These are phyloP conservation scores for Rhinoptilus africanus DNA, from an alignment of 2,113 vertebrate species.

Conservation along the genomic window DNA sequence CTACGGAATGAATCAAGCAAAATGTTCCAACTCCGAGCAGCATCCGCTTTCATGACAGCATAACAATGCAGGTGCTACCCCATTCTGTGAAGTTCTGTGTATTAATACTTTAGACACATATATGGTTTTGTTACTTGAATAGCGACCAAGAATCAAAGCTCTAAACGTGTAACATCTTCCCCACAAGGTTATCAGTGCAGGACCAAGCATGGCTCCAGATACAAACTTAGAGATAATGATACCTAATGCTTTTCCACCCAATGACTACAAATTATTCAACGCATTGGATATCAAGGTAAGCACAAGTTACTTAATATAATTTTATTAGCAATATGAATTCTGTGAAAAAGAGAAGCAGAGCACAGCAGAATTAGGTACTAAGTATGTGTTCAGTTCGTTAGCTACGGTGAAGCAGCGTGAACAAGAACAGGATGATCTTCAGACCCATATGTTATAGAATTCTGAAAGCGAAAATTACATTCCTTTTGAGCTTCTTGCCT, in stretches of 20 bases:
- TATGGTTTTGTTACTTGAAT: neutral
- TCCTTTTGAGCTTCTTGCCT: neutral
- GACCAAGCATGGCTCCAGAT: constrained; percentile 83
- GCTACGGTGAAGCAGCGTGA: neutral
- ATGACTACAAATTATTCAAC: constrained; percentile 79
- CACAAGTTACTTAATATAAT: neutral
- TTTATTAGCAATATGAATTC: neutral
- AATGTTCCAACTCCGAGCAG: neutral
- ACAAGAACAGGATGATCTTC: neutral
- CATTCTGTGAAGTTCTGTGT: neutral
- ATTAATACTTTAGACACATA: neutral
- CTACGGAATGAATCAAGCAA: neutral
- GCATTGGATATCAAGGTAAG: constrained; percentile 85
- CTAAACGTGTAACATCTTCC: neutral
- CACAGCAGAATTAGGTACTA: neutral
- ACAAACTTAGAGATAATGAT: constrained; percentile 80
- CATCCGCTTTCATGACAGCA: neutral
- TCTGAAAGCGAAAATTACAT: neutral
- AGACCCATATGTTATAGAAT: neutral
- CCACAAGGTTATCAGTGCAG: constrained; percentile 86
- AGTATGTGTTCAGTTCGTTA: neutral
- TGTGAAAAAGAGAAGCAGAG: neutral
- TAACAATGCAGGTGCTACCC: neutral
- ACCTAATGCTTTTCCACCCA: constrained; percentile 83
- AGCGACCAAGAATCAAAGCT: neutral